Evolutionary conservation across 1,140 invertebrate species (phyloP).

Genomic region (Ooceraea biroi): DNA sequence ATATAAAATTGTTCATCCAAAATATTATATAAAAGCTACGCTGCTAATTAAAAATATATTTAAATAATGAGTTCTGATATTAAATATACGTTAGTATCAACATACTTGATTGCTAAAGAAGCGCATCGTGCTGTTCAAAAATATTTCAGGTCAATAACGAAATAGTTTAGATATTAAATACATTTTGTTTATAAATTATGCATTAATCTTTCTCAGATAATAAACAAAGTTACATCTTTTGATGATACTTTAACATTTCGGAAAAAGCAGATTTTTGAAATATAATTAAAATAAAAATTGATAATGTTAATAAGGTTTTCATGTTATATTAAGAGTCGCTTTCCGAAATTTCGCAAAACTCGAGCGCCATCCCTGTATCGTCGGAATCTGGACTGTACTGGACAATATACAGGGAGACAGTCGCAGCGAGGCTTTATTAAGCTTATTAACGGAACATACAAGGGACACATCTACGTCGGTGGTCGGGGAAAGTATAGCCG

Average conservation of each 20-base stretch:
- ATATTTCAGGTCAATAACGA: background rate
- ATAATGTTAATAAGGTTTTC: background rate
- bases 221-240: background rate
- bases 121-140: background rate
- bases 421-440: conserved; percentile 79
- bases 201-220: background rate
- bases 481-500: conserved; percentile 72
- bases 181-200: background rate
- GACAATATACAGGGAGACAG: conserved; percentile 69
- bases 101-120: too few species aligned
- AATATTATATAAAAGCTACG: too few species aligned
- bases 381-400: conserved; percentile 71
- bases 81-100: too few species aligned
- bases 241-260: background rate
- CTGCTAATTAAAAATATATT: too few species aligned
- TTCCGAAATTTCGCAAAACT: conserved; percentile 59
- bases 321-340: background rate
- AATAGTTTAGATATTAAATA: background rate
- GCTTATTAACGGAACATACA: conserved; percentile 79
- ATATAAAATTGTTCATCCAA: too few species aligned
- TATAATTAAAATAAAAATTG: background rate
- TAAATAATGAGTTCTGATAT: too few species aligned
- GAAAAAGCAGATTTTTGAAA: background rate
- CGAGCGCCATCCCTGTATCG: conserved; percentile 73
- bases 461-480: conserved; percentile 72